Base-by-base conservation (phyloP, 1,140 invertebrate genomes). In the Coptotermes formosanus region DNA sequence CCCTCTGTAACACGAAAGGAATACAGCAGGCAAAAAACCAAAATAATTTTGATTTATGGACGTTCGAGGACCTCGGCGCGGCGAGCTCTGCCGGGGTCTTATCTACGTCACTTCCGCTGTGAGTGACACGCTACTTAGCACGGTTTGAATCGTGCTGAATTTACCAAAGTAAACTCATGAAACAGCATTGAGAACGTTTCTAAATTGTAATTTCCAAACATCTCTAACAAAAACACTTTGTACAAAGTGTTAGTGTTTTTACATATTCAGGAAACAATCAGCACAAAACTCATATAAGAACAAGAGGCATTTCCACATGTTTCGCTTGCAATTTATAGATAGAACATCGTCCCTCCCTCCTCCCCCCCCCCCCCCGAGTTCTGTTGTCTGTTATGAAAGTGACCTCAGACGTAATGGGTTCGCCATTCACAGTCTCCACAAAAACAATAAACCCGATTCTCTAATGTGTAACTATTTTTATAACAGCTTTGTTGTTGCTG, bases 381-480 rank as follows among this genome's bases (percentile, higher is more conserved):
- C 6, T 55, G 14, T 55, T 9, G 14, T 21, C 52, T 75, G 25
- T 30, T 25, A 30, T 75, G 64, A 75, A 75, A 75, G 64, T 75
- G 64, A 75, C 64, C 64, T 25, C 25, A 11, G n/a, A 75, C 64
- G n/a, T 75, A 75, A 75, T 75, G 64, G 25, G 25, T 30, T 75
- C 30, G 64, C 64, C 64, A 75, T 75, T 75, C 64, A 75, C 64
- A 30, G 9, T 75, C 64, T 75, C 25, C 25, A 75, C 25, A 30
- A n/a, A 75, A 75, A 75, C 16, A 75, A 75, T 75, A 75, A 75
- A 75, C 64, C n/a, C 6, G 0, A 0, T 75, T 75, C 64, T 30
- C 64, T 30, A 75, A 25, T 75, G 64, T 14, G 64, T 75, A 75
- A 75, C 64, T 75, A n/a, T 75, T 75, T 75, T n/a, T 75, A 75